Percentiles rank a stretch among this genome's conserved stretches.
Conservation (phyloP, 2,888 invertebrate genomes). For the Eulithis prunata region DNA sequence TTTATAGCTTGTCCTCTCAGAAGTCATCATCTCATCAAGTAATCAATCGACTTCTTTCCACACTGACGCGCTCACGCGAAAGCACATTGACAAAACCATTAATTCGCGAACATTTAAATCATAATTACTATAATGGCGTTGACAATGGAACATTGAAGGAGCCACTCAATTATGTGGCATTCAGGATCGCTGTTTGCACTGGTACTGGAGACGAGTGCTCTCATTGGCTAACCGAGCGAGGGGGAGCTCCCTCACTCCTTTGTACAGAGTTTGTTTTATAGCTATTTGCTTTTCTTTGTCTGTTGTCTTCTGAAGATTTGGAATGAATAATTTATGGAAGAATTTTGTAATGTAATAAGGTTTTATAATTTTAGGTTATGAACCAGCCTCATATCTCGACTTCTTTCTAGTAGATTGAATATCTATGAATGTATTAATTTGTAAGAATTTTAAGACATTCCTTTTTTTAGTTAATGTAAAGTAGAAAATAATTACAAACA, state of each 20-base stretch:
- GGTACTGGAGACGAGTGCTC: constrained; percentile 67
- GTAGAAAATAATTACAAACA: too few species aligned
- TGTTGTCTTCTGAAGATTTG: constrained; percentile 49
- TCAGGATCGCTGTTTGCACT: constrained; percentile 57
- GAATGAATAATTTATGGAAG: constrained; percentile 36
- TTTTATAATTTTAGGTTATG: constrained; percentile 14
- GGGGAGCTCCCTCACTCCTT: constrained; percentile 53
- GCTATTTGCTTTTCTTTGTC: constrained; percentile 52
- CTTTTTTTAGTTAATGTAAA: too few species aligned
- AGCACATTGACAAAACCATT: constrained; percentile 72
- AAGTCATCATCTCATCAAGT: constrained; percentile 15
- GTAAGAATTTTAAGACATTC: too few species aligned
- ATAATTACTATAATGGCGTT: constrained; percentile 75
- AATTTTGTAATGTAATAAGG: constrained; percentile 19
- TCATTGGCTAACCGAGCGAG: constrained; percentile 68
- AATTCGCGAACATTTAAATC: constrained; percentile 72
- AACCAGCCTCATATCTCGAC: background rate
- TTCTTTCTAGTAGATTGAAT: too few species aligned
- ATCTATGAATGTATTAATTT: too few species aligned
- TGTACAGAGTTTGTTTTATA: constrained; percentile 41
- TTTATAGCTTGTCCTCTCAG: background rate
- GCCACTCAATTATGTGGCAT: constrained; percentile 78
- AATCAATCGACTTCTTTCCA: constrained; percentile 19
- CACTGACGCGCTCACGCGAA: constrained; percentile 56
- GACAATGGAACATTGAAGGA: constrained; percentile 70